A percentile compares a stretch with the other conserved stretches of the same genome.
Evolutionary conservation across 1,140 invertebrate genomes (phyloP).

Genomic region (Onthophagus taurus): DNA sequence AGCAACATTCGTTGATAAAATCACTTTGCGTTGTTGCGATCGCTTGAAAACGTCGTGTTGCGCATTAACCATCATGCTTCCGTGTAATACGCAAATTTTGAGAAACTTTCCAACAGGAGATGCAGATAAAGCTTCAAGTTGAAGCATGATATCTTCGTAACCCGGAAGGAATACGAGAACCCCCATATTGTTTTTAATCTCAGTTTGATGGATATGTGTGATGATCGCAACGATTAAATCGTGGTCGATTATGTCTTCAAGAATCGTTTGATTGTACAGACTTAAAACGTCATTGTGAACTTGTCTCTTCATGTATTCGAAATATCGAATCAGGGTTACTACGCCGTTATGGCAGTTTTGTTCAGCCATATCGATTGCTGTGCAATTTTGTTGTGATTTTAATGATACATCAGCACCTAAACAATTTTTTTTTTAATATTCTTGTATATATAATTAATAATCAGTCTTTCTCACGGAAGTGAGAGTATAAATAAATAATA

Average conservation of each 20-base stretch:
- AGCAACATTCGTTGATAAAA: slow-evolving; percentile 89
- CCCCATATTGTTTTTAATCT: slow-evolving; percentile 53
- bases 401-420: slow-evolving; percentile 8
- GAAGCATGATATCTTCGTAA: slow-evolving; percentile 84
- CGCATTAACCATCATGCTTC: slow-evolving; percentile 71
- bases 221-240: slow-evolving; percentile 56
- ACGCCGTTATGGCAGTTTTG: no score
- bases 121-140: no score
- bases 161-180: slow-evolving; percentile 88
- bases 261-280: slow-evolving; percentile 21
- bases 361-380: slow-evolving; percentile 4
- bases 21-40: slow-evolving; percentile 60
- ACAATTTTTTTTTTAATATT: background rate
- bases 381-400: slow-evolving; percentile 7
- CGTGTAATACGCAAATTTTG: slow-evolving; percentile 65
- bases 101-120: no score
- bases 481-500: background rate
- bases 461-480: background rate
- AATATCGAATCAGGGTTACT: no score
- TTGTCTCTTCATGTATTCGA: no score
- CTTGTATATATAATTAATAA: no score
- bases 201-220: slow-evolving; percentile 50
- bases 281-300: background rate
- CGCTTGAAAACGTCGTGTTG: slow-evolving; percentile 73
- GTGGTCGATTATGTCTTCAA: slow-evolving; percentile 50